Evolutionary conservation across 2,113 vertebrate genomes (phyloP).

Genomic region (Diadophis punctatus): DNA sequence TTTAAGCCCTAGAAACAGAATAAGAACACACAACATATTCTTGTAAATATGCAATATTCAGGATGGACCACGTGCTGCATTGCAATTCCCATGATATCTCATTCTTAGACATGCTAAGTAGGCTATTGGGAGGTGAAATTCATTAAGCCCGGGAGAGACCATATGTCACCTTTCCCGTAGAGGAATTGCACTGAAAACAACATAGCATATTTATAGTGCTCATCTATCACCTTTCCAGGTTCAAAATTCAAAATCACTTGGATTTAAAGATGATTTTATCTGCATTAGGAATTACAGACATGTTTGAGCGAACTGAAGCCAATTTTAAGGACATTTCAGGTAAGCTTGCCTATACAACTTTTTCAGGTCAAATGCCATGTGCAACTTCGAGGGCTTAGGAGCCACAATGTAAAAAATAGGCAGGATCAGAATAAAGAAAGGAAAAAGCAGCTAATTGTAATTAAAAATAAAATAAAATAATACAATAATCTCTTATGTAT

Average conservation of each 20-base stretch:
- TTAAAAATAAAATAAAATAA: background rate
- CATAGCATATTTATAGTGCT: constrained; percentile 5
- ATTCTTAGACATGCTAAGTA: background rate
- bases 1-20: background rate
- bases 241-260: constrained; percentile 82
- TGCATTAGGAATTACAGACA: constrained; percentile 80
- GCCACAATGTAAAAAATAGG: background rate
- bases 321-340: constrained; percentile 90
- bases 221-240: constrained; percentile 70
- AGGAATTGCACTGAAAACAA: background rate
- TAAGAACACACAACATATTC: background rate
- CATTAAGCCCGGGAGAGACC: background rate
- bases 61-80: background rate
- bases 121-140: background rate
- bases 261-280: constrained; percentile 79
- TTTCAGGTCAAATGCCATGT: background rate
- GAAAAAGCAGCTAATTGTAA: background rate
- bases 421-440: background rate
- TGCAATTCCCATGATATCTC: background rate
- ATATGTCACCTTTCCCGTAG: background rate
- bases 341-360: constrained; percentile 44
- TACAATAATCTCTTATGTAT: background rate
- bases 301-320: constrained; percentile 80
- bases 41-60: background rate
- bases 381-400: background rate